phyloP scores from a whole-genome alignment of 2,888 invertebrate genomes.

The Drosophila lacicola region DNA sequence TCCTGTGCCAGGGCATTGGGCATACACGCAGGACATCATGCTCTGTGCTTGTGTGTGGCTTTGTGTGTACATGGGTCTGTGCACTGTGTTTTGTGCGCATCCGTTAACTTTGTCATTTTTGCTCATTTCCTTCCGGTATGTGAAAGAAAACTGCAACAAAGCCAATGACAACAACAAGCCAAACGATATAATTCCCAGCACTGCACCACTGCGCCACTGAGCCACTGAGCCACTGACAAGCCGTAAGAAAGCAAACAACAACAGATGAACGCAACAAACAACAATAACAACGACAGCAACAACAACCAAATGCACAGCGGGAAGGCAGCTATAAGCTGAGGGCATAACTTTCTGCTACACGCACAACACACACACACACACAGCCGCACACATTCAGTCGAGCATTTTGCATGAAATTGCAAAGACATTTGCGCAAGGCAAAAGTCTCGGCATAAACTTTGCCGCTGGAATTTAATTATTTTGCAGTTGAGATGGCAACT shows the following conservation, averaged over 20 bases:
- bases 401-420: conserved; percentile 72
- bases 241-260: conserved; percentile 71
- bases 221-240: conserved; percentile 78
- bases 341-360: conserved; percentile 70
- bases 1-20: conserved; percentile 73
- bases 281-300: conserved; percentile 31
- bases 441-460: conserved; percentile 67
- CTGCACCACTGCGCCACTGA: conserved; percentile 55
- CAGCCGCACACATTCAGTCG: conserved; percentile 7
- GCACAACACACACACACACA: conserved; percentile 4
- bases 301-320: conserved; percentile 65
- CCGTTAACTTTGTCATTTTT: conserved; percentile 82
- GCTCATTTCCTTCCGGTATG: conserved; percentile 81
- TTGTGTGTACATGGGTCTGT: conserved; percentile 35
- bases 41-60: conserved; percentile 4
- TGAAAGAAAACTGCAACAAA: conserved; percentile 70
- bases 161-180: conserved; percentile 39
- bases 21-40: conserved; percentile 44
- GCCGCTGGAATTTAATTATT: conserved; percentile 75
- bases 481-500: conserved; percentile 63
- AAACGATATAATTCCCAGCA: conserved; percentile 73
- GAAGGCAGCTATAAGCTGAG: conserved; percentile 75
- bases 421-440: conserved; percentile 43
- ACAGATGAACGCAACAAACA: conserved; percentile 39
- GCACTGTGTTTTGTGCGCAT: conserved; percentile 76